These are phyloP conservation scores for Ganaspis brasiliensis DNA, from an alignment of 2,888 invertebrate genomes.

Conservation along the genomic window DNA sequence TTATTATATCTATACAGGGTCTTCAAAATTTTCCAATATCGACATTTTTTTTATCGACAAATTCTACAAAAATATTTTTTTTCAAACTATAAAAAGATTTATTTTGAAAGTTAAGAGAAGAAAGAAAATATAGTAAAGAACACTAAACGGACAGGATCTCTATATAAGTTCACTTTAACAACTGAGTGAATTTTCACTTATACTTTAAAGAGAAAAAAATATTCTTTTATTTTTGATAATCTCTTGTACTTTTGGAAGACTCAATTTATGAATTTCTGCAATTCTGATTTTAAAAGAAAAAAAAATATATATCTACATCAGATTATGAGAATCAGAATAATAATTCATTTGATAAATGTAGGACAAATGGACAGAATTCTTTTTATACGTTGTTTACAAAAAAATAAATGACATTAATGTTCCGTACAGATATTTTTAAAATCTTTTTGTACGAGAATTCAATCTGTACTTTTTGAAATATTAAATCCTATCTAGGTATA, in stretches of 20 bases:
- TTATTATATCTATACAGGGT: background rate
- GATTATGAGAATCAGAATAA: background rate
- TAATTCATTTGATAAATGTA: background rate
- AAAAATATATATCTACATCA: too few species aligned
- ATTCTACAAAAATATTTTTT: conserved; percentile 27
- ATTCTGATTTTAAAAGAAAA: conserved; percentile 2
- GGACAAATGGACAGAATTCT: conserved; percentile 7
- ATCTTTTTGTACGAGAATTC: conserved; percentile 20
- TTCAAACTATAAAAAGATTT: conserved; percentile 33
- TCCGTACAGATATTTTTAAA: background rate
- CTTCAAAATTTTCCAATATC: conserved; percentile 14
- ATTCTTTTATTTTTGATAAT: background rate
- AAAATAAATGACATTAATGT: conserved; percentile 10
- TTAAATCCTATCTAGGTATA: conserved; percentile 25
- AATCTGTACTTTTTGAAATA: conserved; percentile 14
- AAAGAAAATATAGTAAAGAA: too few species aligned
- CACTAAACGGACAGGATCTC: too few species aligned
- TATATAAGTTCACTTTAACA: too few species aligned
- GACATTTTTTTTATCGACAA: background rate
- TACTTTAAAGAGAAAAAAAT: background rate
- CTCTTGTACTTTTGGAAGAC: background rate
- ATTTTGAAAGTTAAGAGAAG: conserved; percentile 13
- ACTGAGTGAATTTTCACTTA: background rate
- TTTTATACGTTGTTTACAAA: background rate
- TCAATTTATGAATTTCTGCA: background rate